Base-by-base conservation (phyloP, 2,797 vertebrate genomes). In the Tapirus indicus region DNA sequence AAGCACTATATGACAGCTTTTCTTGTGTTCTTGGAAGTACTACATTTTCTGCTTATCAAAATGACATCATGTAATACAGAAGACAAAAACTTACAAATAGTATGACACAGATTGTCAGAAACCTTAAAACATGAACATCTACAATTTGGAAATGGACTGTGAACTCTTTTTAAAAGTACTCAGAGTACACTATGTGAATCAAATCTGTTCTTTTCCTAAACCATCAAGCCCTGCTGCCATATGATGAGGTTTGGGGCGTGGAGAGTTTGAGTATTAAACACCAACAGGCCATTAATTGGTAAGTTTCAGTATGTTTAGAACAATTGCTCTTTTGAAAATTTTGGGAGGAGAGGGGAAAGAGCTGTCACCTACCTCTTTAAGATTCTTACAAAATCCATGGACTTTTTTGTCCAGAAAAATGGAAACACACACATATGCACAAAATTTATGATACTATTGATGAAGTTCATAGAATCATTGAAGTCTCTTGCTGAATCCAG, bases 71-170 rank as follows among this genome's bases (percentile, higher is more conserved):
- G 52, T 89, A 47, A n/a, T 27, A 74, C 23, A 13, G 52, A 9
- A 38, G 38, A 35, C 41, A 44, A 87, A 41, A n/a, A 8, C 2
- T 85, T 74, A 75, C 11, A 54, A 88, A 91, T 0, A 7, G 27
- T 96, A 8, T 54, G 52, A 54, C 58, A 29, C 1, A 90, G 23
- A 29, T 7, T 2, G 47, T 27, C 47, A 92, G 52, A 84, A 83
- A 54, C 0, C 5, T 88, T 86, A 20, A 78, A 75, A 94, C 87
- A 74, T 12, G 4, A 4, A 41, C 4, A 38, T 32, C 35, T 18
- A 54, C 3, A 85, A 71, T 35, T 90, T 79, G 8, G 25, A 96
- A 96, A 96, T 79, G n/a, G 44, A 93, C 10, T 78, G 13, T 38
- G 14, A 85, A 80, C 0, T 2, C 20, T 85, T 87, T 44, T 35